Evolutionary conservation across 2,888 invertebrate species (phyloP).

Genomic region (Drosophila leonis): DNA sequence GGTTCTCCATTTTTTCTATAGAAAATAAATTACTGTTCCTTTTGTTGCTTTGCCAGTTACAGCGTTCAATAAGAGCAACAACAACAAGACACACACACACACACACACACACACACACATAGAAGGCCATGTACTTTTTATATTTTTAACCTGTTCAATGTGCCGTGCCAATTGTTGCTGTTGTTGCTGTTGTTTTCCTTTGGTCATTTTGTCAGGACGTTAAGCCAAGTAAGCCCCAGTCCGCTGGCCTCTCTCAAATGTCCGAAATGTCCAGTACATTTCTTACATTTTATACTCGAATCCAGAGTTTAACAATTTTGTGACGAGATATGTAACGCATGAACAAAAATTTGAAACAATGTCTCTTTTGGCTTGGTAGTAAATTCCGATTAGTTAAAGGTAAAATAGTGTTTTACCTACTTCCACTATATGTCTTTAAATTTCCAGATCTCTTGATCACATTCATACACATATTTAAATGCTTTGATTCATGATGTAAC

Average conservation of each 20-base stretch:
- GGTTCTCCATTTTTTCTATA: slow-evolving; percentile 6
- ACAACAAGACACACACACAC: slow-evolving; percentile 8
- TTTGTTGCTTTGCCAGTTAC: slow-evolving; percentile 22
- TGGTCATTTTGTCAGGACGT: slow-evolving; percentile 42
- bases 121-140: slow-evolving; percentile 57
- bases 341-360: background rate
- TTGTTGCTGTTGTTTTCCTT: slow-evolving; percentile 15
- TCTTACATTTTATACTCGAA: slow-evolving; percentile 4
- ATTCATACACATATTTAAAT: background rate
- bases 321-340: background rate
- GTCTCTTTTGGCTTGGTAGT: too few relatives aligned
- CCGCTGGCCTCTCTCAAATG: background rate
- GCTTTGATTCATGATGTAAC: background rate
- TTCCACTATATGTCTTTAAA: background rate
- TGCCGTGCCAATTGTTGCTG: slow-evolving; percentile 50
- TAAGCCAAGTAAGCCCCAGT: slow-evolving; percentile 19
- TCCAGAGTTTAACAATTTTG: background rate
- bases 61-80: slow-evolving; percentile 28
- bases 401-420: background rate
- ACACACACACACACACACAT: slow-evolving; percentile 5
- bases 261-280: slow-evolving; percentile 6
- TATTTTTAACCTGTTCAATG: slow-evolving; percentile 77
- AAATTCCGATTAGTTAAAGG: background rate
- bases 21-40: slow-evolving; percentile 41
- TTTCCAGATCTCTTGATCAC: background rate